A percentile compares a stretch with the other conserved stretches of the same genome.
Conservation (phyloP, 2,888 invertebrate genomes). For the Pecten maximus region DNA sequence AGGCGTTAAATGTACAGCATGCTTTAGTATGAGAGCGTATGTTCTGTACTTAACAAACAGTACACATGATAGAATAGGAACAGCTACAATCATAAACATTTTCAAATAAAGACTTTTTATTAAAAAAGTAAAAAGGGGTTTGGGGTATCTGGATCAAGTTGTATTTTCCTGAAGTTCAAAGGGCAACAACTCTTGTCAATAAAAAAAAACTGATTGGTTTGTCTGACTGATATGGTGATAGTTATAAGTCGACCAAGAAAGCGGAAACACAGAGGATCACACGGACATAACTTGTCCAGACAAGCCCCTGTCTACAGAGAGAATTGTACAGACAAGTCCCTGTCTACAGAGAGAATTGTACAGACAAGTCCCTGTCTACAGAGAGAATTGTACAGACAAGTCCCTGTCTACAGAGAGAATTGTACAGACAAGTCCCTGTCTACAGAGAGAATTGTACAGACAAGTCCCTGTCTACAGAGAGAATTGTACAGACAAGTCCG, state of each 20-base stretch:
- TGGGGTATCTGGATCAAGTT: neutral
- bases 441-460: neutral
- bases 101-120: neutral
- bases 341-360: neutral
- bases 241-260: neutral
- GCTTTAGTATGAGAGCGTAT: no score
- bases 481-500: conserved; percentile 3
- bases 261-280: neutral
- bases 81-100: no score
- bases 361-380: neutral
- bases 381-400: neutral
- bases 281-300: neutral
- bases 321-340: neutral
- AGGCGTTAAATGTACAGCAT: no score
- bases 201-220: neutral
- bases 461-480: neutral
- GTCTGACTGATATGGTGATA: neutral
- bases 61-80: no score
- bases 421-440: neutral
- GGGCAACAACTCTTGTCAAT: conserved; percentile 9
- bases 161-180: neutral
- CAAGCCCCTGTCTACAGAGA: neutral
- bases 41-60: no score
- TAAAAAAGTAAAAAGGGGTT: neutral
- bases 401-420: neutral